Base-by-base conservation (phyloP, 92 coral and sea anemone species). In the Palythoa grandiflora region DNA sequence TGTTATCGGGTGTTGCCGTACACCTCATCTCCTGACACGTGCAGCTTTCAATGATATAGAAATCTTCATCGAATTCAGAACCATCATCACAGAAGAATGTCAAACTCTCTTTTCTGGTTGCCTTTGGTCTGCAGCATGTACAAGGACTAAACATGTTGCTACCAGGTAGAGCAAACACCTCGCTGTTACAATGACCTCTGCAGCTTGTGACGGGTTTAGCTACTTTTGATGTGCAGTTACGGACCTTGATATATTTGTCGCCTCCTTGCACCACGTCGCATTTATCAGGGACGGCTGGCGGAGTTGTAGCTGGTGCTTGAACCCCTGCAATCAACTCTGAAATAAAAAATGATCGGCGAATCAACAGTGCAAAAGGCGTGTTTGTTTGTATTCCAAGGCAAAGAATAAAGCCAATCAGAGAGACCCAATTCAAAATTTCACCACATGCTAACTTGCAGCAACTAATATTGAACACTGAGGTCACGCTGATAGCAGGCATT, bases 191-290 rank as follows among this genome's bases (percentile, higher is more conserved):
- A 39, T 83, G 73, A 38, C 96, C 96, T 57, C 51, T 76, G 75
- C 96, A 93, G 13, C 85, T 71, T 2, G 92, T 87, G 11, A 77
- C 71, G 6, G 59, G 80, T 50, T 81, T 59, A 28, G 73, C 68
- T n/a, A 59, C 78, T 1, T 9, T 78, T 1, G 96, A 91, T 12
- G 94, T 89, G 60, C 96, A 93, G 83, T 93, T 93, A 2, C 86
- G 75, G 40, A 81, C 75, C 74, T 63, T 81, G 75, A 81, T 63
- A 7, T 44, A 54, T 1, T 50, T 53, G 20, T 44, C 61, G 3
- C 70, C 68, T 38, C 70, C 86, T 38, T 52, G 66, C 21, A 14
- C 38, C 20, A 81, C 86, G 12, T 47, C 37, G 59, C 88, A 47
- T 79, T 66, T 38, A 57, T 87, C 83, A 28, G 92, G 77, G 50